Evolutionary conservation across 2,888 invertebrate genomes (phyloP).

Genomic region (Metallyticus violacea): DNA sequence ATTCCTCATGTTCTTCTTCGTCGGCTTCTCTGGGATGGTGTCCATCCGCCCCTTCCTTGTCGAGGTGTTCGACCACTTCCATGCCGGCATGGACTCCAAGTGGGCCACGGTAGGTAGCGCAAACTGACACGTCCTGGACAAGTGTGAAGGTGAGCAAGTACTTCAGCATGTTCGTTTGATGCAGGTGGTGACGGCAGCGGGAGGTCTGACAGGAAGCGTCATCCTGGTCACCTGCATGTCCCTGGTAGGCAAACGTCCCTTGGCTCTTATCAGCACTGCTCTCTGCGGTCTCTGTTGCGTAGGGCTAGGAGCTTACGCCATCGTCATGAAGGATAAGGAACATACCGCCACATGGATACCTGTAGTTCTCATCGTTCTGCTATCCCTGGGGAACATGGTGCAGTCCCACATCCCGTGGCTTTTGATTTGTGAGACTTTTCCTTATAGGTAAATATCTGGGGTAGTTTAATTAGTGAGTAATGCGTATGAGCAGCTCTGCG

Average conservation of each 20-base stretch:
- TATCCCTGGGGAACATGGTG: neutral
- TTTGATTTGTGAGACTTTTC: neutral
- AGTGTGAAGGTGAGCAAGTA: neutral
- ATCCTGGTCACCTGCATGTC: neutral
- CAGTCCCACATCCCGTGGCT: slow-evolving; percentile 1
- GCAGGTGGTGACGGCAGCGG: neutral
- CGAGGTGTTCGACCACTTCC: neutral
- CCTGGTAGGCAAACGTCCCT: neutral
- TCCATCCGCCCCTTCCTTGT: neutral
- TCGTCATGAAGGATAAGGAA: neutral
- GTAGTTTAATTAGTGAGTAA: too few relatives aligned
- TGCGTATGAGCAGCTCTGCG: too few relatives aligned
- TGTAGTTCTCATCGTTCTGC: neutral
- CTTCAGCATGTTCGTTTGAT: neutral
- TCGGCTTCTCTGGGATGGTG: neutral
- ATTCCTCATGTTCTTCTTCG: neutral
- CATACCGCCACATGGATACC: neutral
- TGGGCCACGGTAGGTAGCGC: neutral
- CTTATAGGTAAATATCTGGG: neutral
- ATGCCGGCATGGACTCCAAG: neutral
- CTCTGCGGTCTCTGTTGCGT: neutral
- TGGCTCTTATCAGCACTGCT: neutral
- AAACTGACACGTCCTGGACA: neutral
- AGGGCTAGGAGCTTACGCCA: neutral
- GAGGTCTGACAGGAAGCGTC: neutral